Evolutionary conservation across 2,113 vertebrate species (phyloP).

Genomic region (Empidonax alnorum): DNA sequence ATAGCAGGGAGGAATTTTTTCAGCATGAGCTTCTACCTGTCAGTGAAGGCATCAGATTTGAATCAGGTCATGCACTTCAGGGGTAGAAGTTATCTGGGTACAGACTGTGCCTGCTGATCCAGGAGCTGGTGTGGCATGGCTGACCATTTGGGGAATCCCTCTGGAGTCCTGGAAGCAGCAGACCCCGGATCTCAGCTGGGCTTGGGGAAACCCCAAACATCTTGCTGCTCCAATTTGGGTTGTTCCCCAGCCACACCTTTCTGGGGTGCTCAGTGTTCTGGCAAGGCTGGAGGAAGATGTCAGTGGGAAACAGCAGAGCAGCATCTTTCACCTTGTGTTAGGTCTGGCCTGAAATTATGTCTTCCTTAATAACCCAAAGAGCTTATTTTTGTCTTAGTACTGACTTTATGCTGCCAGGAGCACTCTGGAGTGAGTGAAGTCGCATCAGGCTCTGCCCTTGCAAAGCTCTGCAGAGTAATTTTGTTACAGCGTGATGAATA

Average conservation of each 20-base stretch:
- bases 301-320: neutral
- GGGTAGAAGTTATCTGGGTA: neutral
- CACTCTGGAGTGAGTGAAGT: neutral
- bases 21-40: neutral
- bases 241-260: neutral
- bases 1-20: neutral
- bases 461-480: neutral
- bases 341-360: neutral
- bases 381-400: neutral
- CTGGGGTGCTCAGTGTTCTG: neutral
- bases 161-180: neutral
- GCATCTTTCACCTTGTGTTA: neutral
- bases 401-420: neutral
- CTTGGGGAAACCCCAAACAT: fast-evolving
- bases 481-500: neutral
- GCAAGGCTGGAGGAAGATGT: neutral
- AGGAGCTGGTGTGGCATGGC: neutral
- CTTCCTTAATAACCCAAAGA: neutral
- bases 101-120: neutral
- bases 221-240: neutral
- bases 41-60: neutral
- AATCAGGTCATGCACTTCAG: neutral
- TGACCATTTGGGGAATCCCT: neutral
- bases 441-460: neutral
- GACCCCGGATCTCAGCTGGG: neutral